Evolutionary conservation across 2,113 vertebrate genomes (phyloP), one percentile per base, ranked within the genome.

Genomic region (Furnarius figulus): DNA sequence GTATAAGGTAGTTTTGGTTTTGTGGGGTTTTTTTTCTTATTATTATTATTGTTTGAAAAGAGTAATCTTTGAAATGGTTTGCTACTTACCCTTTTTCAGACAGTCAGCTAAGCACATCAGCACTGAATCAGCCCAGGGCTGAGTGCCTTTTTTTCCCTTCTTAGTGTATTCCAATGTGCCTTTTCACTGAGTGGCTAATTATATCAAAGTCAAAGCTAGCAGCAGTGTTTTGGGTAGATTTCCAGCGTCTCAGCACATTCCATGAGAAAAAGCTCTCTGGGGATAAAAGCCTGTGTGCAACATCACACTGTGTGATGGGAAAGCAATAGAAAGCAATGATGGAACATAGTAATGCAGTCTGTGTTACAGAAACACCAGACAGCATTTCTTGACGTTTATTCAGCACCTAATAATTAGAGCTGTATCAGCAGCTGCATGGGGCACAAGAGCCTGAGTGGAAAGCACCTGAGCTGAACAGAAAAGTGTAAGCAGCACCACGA

Each of bases 21-120:
- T 46, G 44, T 46, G 42, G 42, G 42, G 42, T 42, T 42, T 14
- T 44, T 44, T 44, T 20, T 46, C 10, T 46, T 20, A 10, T 30
- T 86, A 75, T 80, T 89, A 94, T 97, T 94, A 94, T 97, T 98
- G 94, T 97, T 98, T 97, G 66, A 87, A 76, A 85, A 97, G 94
- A 96, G 78, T 87, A 94, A 90, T 97, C 84, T 97, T 93, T 96
- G 91, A 95, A 97, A 97, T 94, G 39, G 76, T 96, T 98, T 95
- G 81, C 93, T 97, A 71, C 96, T 97, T 97, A 94, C 89, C 85
- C 96, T 79, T 74, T 93, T 91, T 94, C 86, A 97, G 84, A 85
- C 95, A 96, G 81, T 87, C 53, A 10, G 71, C 89, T 92, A 73
- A 85, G 93, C 86, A 88, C 71, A 74, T 96, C 30, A 9, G 31